A percentile compares a stretch with the other conserved stretches of the same genome.
Evolutionary conservation across 2,113 vertebrate genomes (phyloP).

Genomic region (Panthera leo): DNA sequence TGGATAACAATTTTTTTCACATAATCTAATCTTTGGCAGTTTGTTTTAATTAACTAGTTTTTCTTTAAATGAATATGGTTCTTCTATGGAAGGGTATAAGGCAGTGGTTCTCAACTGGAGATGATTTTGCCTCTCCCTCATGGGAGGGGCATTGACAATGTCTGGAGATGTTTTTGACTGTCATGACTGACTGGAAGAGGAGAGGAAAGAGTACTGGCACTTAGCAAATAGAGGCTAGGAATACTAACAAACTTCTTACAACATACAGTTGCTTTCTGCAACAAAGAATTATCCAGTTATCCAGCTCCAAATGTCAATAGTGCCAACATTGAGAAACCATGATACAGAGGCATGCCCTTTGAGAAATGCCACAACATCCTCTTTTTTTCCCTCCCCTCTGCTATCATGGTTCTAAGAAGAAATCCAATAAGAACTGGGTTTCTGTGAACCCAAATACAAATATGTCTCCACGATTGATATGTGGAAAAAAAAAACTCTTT

Average conservation of each 20-base stretch:
- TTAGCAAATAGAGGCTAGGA: background rate
- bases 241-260: background rate
- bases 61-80: background rate
- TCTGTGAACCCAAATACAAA: background rate
- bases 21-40: background rate
- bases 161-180: background rate
- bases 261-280: accelerated
- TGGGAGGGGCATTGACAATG: background rate
- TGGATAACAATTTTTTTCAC: background rate
- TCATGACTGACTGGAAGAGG: background rate
- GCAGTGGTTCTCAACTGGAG: background rate
- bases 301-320: background rate
- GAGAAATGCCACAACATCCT: background rate
- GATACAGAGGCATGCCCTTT: background rate
- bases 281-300: background rate
- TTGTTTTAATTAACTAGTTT: background rate
- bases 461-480: background rate
- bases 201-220: background rate
- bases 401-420: background rate
- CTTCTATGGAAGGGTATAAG: background rate
- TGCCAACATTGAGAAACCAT: background rate
- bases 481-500: background rate
- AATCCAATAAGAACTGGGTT: background rate
- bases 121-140: background rate
- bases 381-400: background rate